Evolutionary conservation across 2,797 vertebrate genomes (phyloP).

Genomic region (Argentina silus): DNA sequence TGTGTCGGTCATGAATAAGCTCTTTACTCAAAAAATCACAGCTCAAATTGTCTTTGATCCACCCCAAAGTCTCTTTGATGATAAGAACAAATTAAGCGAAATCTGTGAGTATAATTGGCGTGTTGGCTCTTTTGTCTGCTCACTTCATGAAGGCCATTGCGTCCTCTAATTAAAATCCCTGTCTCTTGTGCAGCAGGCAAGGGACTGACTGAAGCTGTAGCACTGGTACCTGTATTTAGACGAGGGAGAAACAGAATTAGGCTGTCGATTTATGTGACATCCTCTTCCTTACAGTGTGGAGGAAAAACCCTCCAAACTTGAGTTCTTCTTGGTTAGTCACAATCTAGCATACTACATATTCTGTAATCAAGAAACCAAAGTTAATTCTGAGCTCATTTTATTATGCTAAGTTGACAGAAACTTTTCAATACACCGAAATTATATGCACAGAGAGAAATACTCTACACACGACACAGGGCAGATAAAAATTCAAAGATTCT

Average conservation of each 20-base stretch:
- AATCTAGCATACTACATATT: too few relatives aligned
- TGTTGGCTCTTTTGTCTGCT: slow-evolving; percentile 43
- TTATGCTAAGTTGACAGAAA: too few relatives aligned
- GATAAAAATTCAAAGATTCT: too few relatives aligned
- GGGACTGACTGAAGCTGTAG: slow-evolving; percentile 48
- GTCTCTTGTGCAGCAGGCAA: slow-evolving; percentile 40
- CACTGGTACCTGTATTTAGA: not conserved
- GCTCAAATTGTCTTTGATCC: slow-evolving; percentile 34
- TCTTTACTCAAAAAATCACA: slow-evolving; percentile 23
- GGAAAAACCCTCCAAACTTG: too few relatives aligned
- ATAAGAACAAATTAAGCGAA: slow-evolving; percentile 45
- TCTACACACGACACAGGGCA: too few relatives aligned
- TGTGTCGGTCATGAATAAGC: slow-evolving; percentile 11
- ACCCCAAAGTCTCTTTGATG: slow-evolving; percentile 35
- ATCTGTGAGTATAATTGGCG: slow-evolving; percentile 49
- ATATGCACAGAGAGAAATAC: too few relatives aligned
- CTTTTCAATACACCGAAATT: too few relatives aligned
- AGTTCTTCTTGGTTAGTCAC: too few relatives aligned
- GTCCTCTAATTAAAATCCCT: not conserved
- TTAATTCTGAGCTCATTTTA: too few relatives aligned
- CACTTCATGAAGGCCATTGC: not conserved
- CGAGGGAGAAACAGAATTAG: slow-evolving; percentile 36
- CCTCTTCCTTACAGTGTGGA: slow-evolving; percentile 39
- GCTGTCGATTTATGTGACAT: slow-evolving; percentile 50
- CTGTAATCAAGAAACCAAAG: too few relatives aligned